Evolutionary conservation across 2,888 invertebrate species (phyloP).

Genomic region (Pristionchus japonicus): DNA sequence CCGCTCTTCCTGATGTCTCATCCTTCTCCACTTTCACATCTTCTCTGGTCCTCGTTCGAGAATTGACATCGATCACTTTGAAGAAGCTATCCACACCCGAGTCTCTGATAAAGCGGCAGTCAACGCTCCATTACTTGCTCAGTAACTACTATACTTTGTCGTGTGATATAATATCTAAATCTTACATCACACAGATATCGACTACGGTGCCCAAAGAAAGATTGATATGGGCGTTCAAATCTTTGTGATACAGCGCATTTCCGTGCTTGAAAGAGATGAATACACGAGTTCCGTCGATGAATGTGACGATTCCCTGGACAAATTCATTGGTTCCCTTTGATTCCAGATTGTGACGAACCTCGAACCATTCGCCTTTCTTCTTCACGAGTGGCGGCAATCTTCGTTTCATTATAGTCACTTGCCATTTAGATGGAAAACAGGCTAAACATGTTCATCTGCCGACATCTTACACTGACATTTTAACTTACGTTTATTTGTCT

Average conservation of each 20-base stretch:
- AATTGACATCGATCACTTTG: not conserved
- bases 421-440: conserved; percentile 11
- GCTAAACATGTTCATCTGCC: not conserved
- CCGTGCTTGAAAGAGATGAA: not conserved
- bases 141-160: too few relatives aligned
- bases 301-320: conserved; percentile 1
- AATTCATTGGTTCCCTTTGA: not conserved
- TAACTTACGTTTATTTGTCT: too few relatives aligned
- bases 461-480: too few relatives aligned
- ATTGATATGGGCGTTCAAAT: too few relatives aligned
- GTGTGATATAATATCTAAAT: too few relatives aligned
- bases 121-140: too few relatives aligned
- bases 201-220: not conserved
- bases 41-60: not conserved
- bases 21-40: not conserved
- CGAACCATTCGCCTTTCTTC: not conserved
- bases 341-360: not conserved
- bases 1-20: too few relatives aligned
- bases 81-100: not conserved
- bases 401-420: not conserved
- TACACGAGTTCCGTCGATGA: not conserved
- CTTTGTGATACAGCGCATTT: not conserved
- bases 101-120: not conserved
- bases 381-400: not conserved
- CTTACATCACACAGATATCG: not conserved